These are phyloP conservation scores for Chaenocephalus aceratus DNA, from an alignment of 2,113 vertebrate species.

Conservation along the genomic window DNA sequence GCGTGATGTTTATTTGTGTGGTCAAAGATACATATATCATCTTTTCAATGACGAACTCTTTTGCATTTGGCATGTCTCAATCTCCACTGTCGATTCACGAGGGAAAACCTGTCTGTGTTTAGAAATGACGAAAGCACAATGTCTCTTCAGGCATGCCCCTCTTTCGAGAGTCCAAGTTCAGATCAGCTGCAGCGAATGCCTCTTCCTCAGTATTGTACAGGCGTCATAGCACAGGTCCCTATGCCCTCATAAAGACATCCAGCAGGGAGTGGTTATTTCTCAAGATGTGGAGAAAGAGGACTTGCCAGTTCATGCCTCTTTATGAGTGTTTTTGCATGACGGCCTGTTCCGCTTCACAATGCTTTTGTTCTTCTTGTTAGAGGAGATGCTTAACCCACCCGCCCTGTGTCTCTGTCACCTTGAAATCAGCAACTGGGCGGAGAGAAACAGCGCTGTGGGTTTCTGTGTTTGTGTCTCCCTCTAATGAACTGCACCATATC, in stretches of 20 bases:
- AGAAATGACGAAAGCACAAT: slow-evolving; percentile 30
- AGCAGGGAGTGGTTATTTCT: slow-evolving; percentile 84
- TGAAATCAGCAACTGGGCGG: slow-evolving; percentile 26
- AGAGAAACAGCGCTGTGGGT: slow-evolving; percentile 47
- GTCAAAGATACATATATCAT: slow-evolving; percentile 21
- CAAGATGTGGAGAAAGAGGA: slow-evolving; percentile 79
- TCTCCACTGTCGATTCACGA: slow-evolving; percentile 6
- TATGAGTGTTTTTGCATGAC: slow-evolving; percentile 78
- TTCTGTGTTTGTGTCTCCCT: slow-evolving; percentile 59
- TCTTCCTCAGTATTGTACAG: slow-evolving; percentile 62
- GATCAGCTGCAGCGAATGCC: slow-evolving; percentile 58
- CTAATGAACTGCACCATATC: slow-evolving; percentile 69
- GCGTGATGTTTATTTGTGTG: slow-evolving; percentile 3
- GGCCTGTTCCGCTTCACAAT: slow-evolving; percentile 65
- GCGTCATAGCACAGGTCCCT: slow-evolving; percentile 69
- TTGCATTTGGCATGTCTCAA: slow-evolving; percentile 3
- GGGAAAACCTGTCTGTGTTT: slow-evolving; percentile 25
- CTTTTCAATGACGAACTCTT: slow-evolving; percentile 14
- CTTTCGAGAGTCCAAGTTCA: slow-evolving; percentile 49
- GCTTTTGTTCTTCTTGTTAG: slow-evolving; percentile 72
- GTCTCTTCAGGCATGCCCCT: slow-evolving; percentile 41
- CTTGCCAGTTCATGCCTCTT: slow-evolving; percentile 79
- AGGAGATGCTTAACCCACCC: slow-evolving; percentile 62
- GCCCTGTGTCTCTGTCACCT: slow-evolving; percentile 72
- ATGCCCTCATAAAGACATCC: slow-evolving; percentile 80